These are phyloP conservation scores for Julus scandinavius DNA, from an alignment of 2,888 invertebrate species.

Conservation along the genomic window DNA sequence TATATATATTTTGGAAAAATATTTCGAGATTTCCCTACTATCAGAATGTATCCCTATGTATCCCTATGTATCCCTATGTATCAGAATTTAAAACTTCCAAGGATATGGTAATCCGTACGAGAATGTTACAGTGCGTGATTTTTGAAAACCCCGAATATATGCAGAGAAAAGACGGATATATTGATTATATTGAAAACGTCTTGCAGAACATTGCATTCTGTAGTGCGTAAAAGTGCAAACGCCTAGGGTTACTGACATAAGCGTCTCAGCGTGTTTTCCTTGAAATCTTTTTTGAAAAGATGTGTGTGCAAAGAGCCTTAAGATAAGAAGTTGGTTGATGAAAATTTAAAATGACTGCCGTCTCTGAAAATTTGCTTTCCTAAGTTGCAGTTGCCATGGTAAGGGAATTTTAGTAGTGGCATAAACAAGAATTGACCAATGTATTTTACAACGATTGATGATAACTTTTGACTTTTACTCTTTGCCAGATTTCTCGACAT, in stretches of 20 bases:
- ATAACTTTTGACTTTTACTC: not conserved
- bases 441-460: not conserved
- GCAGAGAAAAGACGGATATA: not conserved
- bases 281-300: slow-evolving; percentile 1
- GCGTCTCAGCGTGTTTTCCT: not conserved
- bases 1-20: not conserved
- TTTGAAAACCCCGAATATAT: not conserved
- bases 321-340: not conserved
- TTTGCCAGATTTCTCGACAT: too few relatives aligned
- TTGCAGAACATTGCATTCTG: slow-evolving; percentile 4
- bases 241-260: not conserved
- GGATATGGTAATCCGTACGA: not conserved
- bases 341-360: slow-evolving; percentile 9
- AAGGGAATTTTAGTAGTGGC: not conserved
- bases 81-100: not conserved
- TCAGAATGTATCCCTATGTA: too few relatives aligned
- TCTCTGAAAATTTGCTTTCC: not conserved
- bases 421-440: not conserved
- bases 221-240: not conserved
- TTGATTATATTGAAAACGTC: not conserved
- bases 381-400: not conserved
- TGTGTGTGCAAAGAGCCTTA: not conserved
- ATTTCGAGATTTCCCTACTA: not conserved
- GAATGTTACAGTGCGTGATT: not conserved
- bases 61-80: too few relatives aligned